phyloP scores from a whole-genome alignment of 2,113 vertebrate species.

The Raphicerus campestris region DNA sequence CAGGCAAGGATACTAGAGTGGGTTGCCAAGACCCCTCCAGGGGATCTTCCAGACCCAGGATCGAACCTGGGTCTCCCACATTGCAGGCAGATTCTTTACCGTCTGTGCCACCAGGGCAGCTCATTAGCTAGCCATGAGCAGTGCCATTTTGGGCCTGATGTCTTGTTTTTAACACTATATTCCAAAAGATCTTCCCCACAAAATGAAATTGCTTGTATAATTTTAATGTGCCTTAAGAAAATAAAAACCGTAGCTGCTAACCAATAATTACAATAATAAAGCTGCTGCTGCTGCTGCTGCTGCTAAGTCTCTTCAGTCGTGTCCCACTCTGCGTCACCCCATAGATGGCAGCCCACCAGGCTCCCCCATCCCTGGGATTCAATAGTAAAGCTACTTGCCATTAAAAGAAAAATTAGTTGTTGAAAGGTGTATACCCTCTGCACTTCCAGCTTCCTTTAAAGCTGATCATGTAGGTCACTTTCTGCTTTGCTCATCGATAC shows the following conservation, averaged over 20 bases:
- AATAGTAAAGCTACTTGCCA: constrained; percentile 51
- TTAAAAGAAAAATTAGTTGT: constrained; percentile 55
- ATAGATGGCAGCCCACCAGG: too few relatives aligned
- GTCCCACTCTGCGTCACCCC: too few relatives aligned
- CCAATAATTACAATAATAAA: constrained; percentile 44
- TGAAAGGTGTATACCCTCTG: constrained; percentile 34
- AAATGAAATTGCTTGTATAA: neutral
- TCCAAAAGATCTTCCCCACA: neutral
- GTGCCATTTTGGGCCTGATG: neutral
- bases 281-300: neutral
- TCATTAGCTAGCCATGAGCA: neutral
- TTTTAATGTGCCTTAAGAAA: constrained; percentile 25
- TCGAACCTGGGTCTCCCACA: rapidly evolving
- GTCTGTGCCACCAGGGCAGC: neutral
- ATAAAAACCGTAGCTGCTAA: neutral
- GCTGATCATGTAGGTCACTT: constrained; percentile 71
- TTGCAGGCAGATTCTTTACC: neutral
- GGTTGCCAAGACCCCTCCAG: neutral
- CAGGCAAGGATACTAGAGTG: neutral
- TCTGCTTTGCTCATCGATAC: constrained; percentile 71
- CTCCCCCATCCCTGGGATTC: neutral
- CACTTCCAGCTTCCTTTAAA: constrained; percentile 72
- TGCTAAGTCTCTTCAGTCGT: too few relatives aligned
- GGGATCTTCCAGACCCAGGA: neutral
- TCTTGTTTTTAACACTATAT: neutral